A percentile compares a stretch with the other conserved stretches of the same genome.
Conservation (phyloP, 23 tunicate species). For the Botrylloides violaceus region DNA sequence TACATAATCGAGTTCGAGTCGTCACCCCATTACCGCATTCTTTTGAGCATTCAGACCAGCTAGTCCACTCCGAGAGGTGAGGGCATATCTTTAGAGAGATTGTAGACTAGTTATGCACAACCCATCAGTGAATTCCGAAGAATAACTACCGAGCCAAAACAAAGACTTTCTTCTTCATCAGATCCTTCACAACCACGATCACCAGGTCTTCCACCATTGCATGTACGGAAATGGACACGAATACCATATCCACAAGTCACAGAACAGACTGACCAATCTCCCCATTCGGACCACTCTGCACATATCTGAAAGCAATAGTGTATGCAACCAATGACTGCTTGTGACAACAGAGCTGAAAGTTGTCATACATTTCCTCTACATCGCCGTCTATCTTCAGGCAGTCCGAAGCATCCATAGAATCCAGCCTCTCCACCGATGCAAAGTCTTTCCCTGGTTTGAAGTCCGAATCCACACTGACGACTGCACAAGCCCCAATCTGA, state of each 20-base stretch:
- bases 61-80: conserved; percentile 51
- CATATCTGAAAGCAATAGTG: conserved; percentile 36
- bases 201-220: conserved; percentile 55
- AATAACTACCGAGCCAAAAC: conserved; percentile 15
- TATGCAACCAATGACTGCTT: conserved; percentile 11
- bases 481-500: conserved; percentile 46
- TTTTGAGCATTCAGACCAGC: conserved; percentile 46
- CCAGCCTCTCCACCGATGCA: conserved; percentile 69
- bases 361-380: conserved; percentile 26
- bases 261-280: conserved; percentile 44
- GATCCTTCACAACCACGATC: conserved; percentile 54
- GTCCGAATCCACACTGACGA: conserved; percentile 60
- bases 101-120: background rate
- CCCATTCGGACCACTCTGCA: conserved; percentile 76
- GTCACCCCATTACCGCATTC: conserved; percentile 42
- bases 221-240: conserved; percentile 30
- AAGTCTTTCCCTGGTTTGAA: conserved; percentile 26
- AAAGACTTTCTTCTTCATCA: conserved; percentile 5
- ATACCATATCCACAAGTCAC: conserved; percentile 68
- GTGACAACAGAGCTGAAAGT: conserved; percentile 9
- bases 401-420: conserved; percentile 53
- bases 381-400: conserved; percentile 6
- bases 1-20: conserved; percentile 33
- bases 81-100: conserved; percentile 40
- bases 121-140: no score